phyloP scores from a whole-genome alignment of 1,140 invertebrate genomes.

The Papilio helenus region DNA sequence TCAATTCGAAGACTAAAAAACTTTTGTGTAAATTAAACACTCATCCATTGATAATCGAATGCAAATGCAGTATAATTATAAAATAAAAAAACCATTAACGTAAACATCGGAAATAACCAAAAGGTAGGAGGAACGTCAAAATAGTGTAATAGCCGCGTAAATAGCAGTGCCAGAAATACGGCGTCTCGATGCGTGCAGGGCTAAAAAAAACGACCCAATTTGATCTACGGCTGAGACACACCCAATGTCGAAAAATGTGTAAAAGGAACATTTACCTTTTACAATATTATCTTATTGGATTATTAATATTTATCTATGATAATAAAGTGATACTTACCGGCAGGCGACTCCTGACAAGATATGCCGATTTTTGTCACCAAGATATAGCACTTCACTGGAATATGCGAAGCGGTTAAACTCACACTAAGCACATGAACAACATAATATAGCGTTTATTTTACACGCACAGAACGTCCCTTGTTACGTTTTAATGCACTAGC shows the following conservation, averaged over 20 bases:
- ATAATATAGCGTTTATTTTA: constrained; percentile 64
- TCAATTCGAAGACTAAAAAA: constrained; percentile 17
- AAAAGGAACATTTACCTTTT: constrained; percentile 6
- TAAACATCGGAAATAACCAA: constrained; percentile 45
- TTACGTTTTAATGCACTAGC: constrained; percentile 73
- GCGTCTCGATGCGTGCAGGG: constrained; percentile 47
- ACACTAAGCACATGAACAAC: constrained; percentile 77
- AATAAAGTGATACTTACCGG: constrained; percentile 67
- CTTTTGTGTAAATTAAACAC: constrained; percentile 4
- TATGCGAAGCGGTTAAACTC: constrained; percentile 60
- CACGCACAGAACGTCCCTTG: constrained; percentile 67
- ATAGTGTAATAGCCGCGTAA: constrained; percentile 40
- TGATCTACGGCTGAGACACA: constrained; percentile 49
- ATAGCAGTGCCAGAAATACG: constrained; percentile 50
- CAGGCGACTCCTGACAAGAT: constrained; percentile 57
- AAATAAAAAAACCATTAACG: constrained; percentile 14
- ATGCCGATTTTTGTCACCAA: constrained; percentile 57
- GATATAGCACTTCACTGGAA: constrained; percentile 65
- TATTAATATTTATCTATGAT: constrained; percentile 41
- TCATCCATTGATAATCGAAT: neutral
- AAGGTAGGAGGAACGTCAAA: constrained; percentile 38
- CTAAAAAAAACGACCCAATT: constrained; percentile 72
- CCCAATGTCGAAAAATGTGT: constrained; percentile 45
- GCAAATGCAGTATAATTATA: neutral
- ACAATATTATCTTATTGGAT: constrained; percentile 46